A percentile compares a stretch with the other conserved stretches of the same genome.
Conservation (phyloP, 1,140 invertebrate species). For the Pogonomyrmex californicus region DNA sequence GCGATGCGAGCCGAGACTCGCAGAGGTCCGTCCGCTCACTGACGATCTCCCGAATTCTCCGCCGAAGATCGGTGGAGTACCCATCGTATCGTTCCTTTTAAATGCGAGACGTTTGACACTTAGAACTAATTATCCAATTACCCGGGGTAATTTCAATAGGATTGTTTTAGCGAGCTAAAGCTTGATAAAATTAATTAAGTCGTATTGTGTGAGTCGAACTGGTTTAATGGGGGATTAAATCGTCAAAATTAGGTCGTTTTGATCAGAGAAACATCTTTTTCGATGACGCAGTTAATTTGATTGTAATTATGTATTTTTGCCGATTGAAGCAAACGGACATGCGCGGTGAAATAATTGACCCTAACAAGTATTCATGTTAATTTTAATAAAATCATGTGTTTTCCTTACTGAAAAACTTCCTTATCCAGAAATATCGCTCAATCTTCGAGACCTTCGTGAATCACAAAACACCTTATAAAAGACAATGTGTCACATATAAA, state of each 20-base stretch:
- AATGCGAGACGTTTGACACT: constrained; percentile 1
- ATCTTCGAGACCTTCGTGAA: background rate
- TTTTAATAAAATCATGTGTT: background rate
- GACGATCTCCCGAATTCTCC: background rate
- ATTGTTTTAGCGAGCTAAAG: background rate
- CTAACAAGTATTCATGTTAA: background rate
- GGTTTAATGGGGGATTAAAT: background rate
- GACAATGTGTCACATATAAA: background rate
- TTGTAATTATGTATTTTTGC: background rate
- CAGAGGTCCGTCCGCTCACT: background rate
- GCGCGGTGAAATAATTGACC: background rate
- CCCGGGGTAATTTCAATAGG: background rate
- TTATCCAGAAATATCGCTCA: background rate
- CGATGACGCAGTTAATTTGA: background rate
- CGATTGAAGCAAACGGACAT: background rate
- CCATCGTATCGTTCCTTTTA: background rate
- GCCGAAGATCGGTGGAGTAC: background rate
- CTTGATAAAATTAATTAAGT: background rate
- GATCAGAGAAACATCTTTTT: background rate
- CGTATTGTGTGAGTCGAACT: background rate
- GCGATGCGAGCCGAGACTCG: background rate
- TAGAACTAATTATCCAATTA: background rate
- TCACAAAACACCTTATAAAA: background rate
- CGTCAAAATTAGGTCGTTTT: background rate
- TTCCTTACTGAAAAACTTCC: background rate